These are phyloP conservation scores for Brachirus orientalis DNA, from an alignment of 2,113 vertebrate species.

Conservation along the genomic window DNA sequence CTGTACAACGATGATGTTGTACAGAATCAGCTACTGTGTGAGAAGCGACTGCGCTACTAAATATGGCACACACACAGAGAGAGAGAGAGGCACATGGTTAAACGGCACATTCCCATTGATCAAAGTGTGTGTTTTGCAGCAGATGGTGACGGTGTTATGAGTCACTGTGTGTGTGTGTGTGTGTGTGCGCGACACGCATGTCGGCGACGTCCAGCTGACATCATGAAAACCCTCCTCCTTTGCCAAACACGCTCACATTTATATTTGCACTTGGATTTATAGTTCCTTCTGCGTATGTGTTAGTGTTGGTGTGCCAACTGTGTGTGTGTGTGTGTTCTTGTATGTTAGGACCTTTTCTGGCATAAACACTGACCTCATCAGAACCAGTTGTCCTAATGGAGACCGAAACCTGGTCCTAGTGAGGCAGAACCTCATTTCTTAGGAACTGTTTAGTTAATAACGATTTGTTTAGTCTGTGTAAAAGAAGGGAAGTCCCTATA, in stretches of 20 bases:
- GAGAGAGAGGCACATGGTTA: constrained; percentile 22
- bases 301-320: neutral
- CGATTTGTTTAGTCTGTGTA: too few relatives aligned
- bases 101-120: constrained; percentile 51
- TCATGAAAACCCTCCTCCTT: constrained; percentile 22
- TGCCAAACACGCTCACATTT: constrained; percentile 36
- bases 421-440: too few relatives aligned
- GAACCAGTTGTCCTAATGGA: too few relatives aligned
- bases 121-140: constrained; percentile 38
- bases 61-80: constrained; percentile 38
- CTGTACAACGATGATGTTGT: too few relatives aligned
- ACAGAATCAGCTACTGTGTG: constrained; percentile 1
- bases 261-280: constrained; percentile 23
- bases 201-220: constrained; percentile 66
- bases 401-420: too few relatives aligned
- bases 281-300: neutral
- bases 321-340: neutral
- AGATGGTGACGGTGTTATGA: constrained; percentile 73
- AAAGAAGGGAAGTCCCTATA: too few relatives aligned
- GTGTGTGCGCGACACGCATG: too few relatives aligned
- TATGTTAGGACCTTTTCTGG: too few relatives aligned
- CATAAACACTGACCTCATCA: too few relatives aligned
- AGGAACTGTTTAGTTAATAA: too few relatives aligned
- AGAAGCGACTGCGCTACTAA: constrained; percentile 8
- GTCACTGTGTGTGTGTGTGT: constrained; percentile 46